Evolutionary conservation across 2,113 vertebrate genomes (phyloP), one percentile per base, ranked within the genome.

Genomic region (Brachypteracias leptosomus): DNA sequence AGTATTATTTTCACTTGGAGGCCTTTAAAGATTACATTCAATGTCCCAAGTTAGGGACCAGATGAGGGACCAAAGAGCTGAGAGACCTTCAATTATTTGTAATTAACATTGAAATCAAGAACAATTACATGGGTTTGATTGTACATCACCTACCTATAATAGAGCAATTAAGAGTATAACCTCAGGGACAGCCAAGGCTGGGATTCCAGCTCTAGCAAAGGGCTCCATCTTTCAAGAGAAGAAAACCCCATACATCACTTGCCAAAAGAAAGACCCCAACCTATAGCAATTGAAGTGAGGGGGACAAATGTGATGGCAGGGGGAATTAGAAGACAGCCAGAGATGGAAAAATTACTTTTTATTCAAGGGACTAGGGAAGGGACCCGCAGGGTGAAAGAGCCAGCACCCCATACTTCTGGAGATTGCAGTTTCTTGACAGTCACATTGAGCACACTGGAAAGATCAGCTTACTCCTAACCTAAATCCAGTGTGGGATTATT

Each of bases 341-440:
- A 76, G 36, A 61, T 36, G 35, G 31, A 58, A 90, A 80, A 51
- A 36, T 24, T 54, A 22, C 24, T 26, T 88, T 71, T 71, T 70
- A 54, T 90, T 79, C 47, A 72, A 46, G 25, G n/a, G 33, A 77
- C 15, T 17, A 36, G 21, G 7, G 25, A 88, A 83, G 36, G 11
- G 38, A 66, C 12, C n/a, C 1, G 1, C 11, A 44, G 42, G 38
- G 31, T 7, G 5, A 52, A 83, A 44, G 18, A 68, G 57, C 19
- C 31, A 18, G 19, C 0, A 0, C 14, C 21, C 46, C 35, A 9
- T 1, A 2, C 49, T 70, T 0, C 0, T 8, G 52, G 70, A 76
- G 72, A 31, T 52, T 38, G 57, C 57, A 82, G 59, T 74, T 91
- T 71, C 38, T n/a, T 0, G 2, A 21, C 2, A 1, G 75, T 52